Evolutionary conservation across 1,140 invertebrate species (phyloP).

Genomic region (Drosophila burlai): DNA sequence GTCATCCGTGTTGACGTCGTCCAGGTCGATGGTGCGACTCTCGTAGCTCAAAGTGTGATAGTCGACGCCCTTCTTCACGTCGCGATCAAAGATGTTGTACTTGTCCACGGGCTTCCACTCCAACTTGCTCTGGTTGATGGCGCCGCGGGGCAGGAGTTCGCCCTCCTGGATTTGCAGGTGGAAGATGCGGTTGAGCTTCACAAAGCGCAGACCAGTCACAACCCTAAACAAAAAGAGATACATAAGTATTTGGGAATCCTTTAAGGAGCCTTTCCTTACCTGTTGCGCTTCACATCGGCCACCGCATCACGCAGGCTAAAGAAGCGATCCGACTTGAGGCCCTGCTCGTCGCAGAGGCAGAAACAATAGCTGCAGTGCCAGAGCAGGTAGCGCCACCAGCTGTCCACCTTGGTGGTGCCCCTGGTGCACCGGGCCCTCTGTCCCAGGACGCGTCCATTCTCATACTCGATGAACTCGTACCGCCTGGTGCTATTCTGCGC

Average conservation of each 20-base stretch:
- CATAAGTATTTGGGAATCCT: neutral
- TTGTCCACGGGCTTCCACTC: constrained; percentile 89
- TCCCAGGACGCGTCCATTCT: constrained; percentile 90
- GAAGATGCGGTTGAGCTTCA: constrained; percentile 91
- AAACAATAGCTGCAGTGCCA: constrained; percentile 96
- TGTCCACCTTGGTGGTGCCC: constrained; percentile 90
- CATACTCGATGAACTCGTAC: constrained; percentile 94
- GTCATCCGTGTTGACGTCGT: constrained; percentile 89
- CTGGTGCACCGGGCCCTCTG: constrained; percentile 86
- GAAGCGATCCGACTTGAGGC: constrained; percentile 90
- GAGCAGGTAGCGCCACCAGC: constrained; percentile 93
- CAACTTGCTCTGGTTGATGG: constrained; percentile 87
- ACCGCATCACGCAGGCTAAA: constrained; percentile 90
- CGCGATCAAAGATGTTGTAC: constrained; percentile 86
- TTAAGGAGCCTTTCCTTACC: constrained; percentile 84
- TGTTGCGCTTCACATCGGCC: constrained; percentile 90
- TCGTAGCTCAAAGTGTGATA: constrained; percentile 92
- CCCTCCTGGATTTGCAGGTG: constrained; percentile 94
- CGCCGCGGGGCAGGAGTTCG: constrained; percentile 88
- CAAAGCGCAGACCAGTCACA: constrained; percentile 91
- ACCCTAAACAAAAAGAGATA: constrained; percentile 86
- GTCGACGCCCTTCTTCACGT: constrained; percentile 87
- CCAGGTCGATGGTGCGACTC: constrained; percentile 91
- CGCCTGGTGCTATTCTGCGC: constrained; percentile 86
- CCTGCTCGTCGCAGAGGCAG: constrained; percentile 93